Evolutionary conservation across 2,113 vertebrate species (phyloP).

Genomic region (Melanocharis versteri): DNA sequence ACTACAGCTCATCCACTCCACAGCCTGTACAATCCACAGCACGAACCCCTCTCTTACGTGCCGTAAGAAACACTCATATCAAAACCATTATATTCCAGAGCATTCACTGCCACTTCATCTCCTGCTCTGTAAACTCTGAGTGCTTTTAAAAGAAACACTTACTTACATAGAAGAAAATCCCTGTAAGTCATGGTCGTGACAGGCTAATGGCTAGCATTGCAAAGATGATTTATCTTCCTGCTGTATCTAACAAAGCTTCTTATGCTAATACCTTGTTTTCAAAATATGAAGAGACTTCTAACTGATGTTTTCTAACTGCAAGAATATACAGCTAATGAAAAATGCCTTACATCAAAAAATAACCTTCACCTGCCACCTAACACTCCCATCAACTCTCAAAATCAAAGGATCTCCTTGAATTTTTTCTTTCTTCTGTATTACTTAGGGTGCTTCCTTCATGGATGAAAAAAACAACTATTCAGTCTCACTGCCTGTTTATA

Average conservation of each 20-base stretch:
- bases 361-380: background rate
- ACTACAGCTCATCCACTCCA: background rate
- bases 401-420: background rate
- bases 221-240: conserved; percentile 25
- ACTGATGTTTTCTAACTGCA: conserved; percentile 10
- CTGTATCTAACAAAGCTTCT: conserved; percentile 30
- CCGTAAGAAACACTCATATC: background rate
- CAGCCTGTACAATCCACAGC: background rate
- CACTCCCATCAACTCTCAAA: background rate
- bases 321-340: background rate
- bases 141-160: conserved; percentile 31
- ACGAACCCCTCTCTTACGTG: background rate
- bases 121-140: background rate
- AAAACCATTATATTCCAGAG: background rate
- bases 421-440: background rate
- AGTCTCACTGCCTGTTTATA: background rate
- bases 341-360: background rate
- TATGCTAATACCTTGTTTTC: conserved; percentile 1
- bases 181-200: conserved; percentile 13
- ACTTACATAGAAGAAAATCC: conserved; percentile 25
- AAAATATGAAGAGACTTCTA: background rate
- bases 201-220: background rate
- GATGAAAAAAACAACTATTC: background rate
- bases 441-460: background rate
- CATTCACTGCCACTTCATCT: background rate